Base-by-base conservation (phyloP, 1,140 invertebrate species). In the Oppia nitens region DNA sequence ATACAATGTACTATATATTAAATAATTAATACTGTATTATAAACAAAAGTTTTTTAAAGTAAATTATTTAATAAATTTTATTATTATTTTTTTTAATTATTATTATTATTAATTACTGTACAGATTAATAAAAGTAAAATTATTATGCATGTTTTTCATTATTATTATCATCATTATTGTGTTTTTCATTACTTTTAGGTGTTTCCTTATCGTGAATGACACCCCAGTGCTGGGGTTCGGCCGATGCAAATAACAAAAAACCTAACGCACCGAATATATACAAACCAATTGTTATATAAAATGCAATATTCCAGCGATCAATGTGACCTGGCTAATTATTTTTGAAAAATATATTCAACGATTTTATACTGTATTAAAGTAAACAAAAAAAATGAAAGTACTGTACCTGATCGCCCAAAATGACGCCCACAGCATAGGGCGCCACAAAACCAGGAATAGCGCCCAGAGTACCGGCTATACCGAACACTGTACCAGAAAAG, bases 271-370 rank as follows among this genome's bases (percentile, higher is more conserved):
- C 80, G 24, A 79, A 62, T 29, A 82, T 73, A 57, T 84, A 83
- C 12, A 88, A 71, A 3, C 69, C 76, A n/a, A 82, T 77, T 0
- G 83, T 77, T n/a, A 85, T 75, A 64, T 80, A 80, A 67, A 88
- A 89, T 0, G 87, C 80, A 48, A 76, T 77, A 60, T 78, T 77
- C 87, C 86, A 90, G 66, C 24, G 12, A 24, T 55, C 57, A 66
- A 80, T 0, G 80, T 83, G 73, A 83, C 79, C n/a, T n/a, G n/a
- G 68, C 59, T 27, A n/a, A n/a, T n/a, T n/a, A n/a, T n/a, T n/a
- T n/a, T n/a, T n/a, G n/a, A n/a, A n/a, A n/a, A n/a, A n/a, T n/a
- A n/a, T n/a, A n/a, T n/a, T n/a, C n/a, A 47, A 47, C 14, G n/a
- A n/a, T n/a, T 47, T 14, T 47, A 14, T 14, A 47, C 14, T 47